These are phyloP conservation scores for Parauchenoglanis ngamensis DNA, from an alignment of 2,797 vertebrate species.

Conservation along the genomic window DNA sequence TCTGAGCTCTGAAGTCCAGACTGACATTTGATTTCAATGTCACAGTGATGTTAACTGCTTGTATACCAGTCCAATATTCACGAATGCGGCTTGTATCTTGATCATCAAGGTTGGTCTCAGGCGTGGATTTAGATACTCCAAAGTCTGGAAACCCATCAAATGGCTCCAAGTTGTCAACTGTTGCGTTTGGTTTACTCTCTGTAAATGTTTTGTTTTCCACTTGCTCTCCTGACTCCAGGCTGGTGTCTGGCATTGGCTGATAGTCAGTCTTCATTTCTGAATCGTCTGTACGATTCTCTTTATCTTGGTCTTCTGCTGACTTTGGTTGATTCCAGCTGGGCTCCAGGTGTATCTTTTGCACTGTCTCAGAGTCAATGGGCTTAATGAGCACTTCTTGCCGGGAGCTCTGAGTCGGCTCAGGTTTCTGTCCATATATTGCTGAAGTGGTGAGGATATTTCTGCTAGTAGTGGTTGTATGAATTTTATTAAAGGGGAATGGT, in stretches of 20 bases:
- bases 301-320: constrained; percentile 24
- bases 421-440: constrained; percentile 45
- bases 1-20: constrained; percentile 17
- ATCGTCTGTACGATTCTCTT: constrained; percentile 22
- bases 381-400: constrained; percentile 37
- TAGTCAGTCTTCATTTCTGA: constrained; percentile 56
- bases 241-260: constrained; percentile 55
- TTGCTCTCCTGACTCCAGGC: constrained; percentile 46
- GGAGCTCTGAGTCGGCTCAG: constrained; percentile 35
- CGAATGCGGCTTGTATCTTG: constrained; percentile 26
- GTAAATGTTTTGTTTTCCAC: constrained; percentile 25
- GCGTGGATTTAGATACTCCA: constrained; percentile 49
- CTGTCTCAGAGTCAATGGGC: constrained; percentile 30
- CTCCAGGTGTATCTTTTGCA: constrained; percentile 54
- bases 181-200: constrained; percentile 18
- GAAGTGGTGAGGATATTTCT: constrained; percentile 45
- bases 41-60: constrained; percentile 27
- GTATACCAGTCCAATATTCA: neutral
- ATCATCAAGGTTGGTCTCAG: constrained; percentile 52
- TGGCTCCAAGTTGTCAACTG: constrained; percentile 4
- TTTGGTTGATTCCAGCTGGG: constrained; percentile 43
- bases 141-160: constrained; percentile 27
- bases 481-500: constrained; percentile 37
- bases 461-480: constrained; percentile 18
- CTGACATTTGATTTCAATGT: constrained; percentile 45